These are phyloP conservation scores for Hystrix cristata DNA, from an alignment of 2,113 vertebrate species.

Conservation along the genomic window DNA sequence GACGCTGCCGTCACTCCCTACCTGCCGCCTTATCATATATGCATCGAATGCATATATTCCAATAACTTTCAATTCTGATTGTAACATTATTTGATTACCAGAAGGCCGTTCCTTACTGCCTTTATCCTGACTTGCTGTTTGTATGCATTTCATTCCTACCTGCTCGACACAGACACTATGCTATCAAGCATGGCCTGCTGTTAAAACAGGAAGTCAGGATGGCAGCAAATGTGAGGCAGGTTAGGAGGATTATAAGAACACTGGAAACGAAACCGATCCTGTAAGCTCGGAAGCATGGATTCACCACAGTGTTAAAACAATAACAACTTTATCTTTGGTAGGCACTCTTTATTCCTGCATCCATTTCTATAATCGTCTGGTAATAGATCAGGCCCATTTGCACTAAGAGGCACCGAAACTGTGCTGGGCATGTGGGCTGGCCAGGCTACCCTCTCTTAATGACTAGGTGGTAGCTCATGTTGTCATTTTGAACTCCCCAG, in stretches of 20 bases:
- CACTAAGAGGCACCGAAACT: background rate
- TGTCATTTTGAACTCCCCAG: background rate
- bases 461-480: background rate
- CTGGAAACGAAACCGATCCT: background rate
- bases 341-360: background rate
- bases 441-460: background rate
- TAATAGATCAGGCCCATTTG: background rate
- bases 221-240: background rate
- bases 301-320: constrained; percentile 1
- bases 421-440: background rate
- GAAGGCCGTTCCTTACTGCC: background rate
- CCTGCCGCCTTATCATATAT: background rate
- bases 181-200: background rate
- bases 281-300: background rate
- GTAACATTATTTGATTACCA: background rate
- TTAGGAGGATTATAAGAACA: background rate
- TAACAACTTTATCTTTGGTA: background rate
- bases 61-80: background rate
- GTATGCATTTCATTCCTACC: background rate
- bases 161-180: background rate
- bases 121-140: background rate
- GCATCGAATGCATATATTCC: background rate
- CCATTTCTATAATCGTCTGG: background rate
- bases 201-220: background rate
- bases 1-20: background rate